Evolutionary conservation across 1,140 invertebrate species (phyloP), one percentile per base, ranked within the genome.

Genomic region (Eubasilissa regina): DNA sequence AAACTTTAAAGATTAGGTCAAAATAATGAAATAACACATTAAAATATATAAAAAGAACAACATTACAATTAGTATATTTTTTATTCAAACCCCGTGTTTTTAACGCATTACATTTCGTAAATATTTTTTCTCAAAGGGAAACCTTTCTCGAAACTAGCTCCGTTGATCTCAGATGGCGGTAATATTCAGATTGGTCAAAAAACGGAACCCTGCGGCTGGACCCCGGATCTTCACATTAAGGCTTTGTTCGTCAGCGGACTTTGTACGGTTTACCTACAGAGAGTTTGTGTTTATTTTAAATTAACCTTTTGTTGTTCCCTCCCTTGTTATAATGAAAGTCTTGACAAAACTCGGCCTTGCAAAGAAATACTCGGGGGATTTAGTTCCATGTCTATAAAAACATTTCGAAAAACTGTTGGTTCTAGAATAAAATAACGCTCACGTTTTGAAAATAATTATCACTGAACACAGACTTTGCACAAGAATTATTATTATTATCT

Each of bases 251-350:
- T 44, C 66, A 13, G 17, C 43, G 66, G 56, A 70, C 4, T 70
- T 47, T 8, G 66, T 13, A 35, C 15, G 66, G 45, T 70, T 70
- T 70, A 70, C 47, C 66, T 70, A 70, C 44, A 48, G 9, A 64
- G 45, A 48, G 66, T 17, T 70, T 70, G 66, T 70, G 45, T 70
- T 70, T 70, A 70, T 70, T 70, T 70, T 70, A 70, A 70, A 70
- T 70, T 70, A 70, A 70, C 66, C 66, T 19, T 70, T 70, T 70
- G 66, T 70, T 47, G 45, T 70, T 45, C n/a, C 15, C 21, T 44
- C 17, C 66, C 45, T 48, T 70, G 7, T 70, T 48, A 21, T 70
- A 17, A 70, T 70, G 66, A 48, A 48, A 70, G 66, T 47, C 66
- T 70, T 70, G 66, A 70, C 45, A 70, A 70, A 70, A 70, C 66